A percentile compares a stretch with the other conserved stretches of the same genome.
Evolutionary conservation across 2,888 invertebrate genomes (phyloP).

Genomic region (Orthonychiurus folsomi): DNA sequence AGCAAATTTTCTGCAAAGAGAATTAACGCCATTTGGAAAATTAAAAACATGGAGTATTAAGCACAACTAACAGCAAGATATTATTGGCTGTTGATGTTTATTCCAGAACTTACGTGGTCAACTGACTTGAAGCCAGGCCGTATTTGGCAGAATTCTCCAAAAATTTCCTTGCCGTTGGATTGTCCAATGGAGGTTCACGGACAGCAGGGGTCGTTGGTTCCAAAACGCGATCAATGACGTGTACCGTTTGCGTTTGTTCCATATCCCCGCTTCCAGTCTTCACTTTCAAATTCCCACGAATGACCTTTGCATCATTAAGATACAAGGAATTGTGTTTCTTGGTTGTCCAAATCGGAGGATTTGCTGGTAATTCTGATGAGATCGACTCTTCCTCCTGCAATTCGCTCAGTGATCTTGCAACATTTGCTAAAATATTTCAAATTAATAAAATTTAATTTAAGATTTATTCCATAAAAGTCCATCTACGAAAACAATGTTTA

Average conservation of each 20-base stretch:
- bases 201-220: constrained; percentile 56
- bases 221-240: constrained; percentile 78
- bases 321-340: constrained; percentile 60
- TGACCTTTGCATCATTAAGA: constrained; percentile 80
- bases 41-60: too few species aligned
- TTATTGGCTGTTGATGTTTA: background rate
- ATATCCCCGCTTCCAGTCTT: constrained; percentile 50
- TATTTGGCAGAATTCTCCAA: constrained; percentile 32
- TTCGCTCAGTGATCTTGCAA: constrained; percentile 10
- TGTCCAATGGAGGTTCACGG: constrained; percentile 55
- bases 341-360: constrained; percentile 77
- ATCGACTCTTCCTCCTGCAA: constrained; percentile 52
- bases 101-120: constrained; percentile 29
- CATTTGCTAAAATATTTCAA: background rate
- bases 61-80: too few species aligned
- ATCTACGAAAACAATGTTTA: too few species aligned
- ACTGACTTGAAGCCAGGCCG: constrained; percentile 29
- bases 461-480: background rate
- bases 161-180: constrained; percentile 69
- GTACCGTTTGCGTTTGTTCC: constrained; percentile 78
- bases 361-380: constrained; percentile 70
- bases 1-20: constrained; percentile 36
- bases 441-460: background rate
- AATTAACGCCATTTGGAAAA: too few species aligned
- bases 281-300: constrained; percentile 49